Evolutionary conservation across 1,140 invertebrate species (phyloP).

Genomic region (Helicorthomorpha holstii): DNA sequence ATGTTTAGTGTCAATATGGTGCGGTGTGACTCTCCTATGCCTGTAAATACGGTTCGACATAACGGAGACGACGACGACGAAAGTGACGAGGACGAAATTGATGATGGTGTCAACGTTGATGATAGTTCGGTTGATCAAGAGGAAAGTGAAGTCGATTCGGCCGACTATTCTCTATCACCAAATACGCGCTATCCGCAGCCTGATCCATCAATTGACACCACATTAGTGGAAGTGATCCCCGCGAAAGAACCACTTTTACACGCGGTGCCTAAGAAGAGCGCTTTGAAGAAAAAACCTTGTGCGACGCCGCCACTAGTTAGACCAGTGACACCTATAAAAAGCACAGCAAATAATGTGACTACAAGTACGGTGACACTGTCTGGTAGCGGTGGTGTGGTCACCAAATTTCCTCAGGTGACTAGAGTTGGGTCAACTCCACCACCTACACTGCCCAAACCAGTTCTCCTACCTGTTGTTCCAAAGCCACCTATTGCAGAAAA

Average conservation of each 20-base stretch:
- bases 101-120: slow-evolving; percentile 9
- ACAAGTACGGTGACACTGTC: no score
- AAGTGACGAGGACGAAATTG: not conserved
- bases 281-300: slow-evolving; percentile 58
- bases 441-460: not conserved
- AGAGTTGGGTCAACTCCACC: slow-evolving; percentile 3
- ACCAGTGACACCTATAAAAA: slow-evolving; percentile 17
- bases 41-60: no score
- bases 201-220: slow-evolving; percentile 45
- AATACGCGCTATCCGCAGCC: not conserved
- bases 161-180: not conserved
- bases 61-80: no score
- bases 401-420: slow-evolving; percentile 4
- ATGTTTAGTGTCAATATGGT: no score
- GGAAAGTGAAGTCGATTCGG: not conserved
- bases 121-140: slow-evolving; percentile 4
- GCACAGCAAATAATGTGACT: no score
- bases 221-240: slow-evolving; percentile 68
- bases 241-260: slow-evolving; percentile 68
- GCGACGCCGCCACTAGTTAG: slow-evolving; percentile 28
- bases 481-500: not conserved
- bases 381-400: no score
- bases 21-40: no score
- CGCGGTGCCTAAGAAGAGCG: slow-evolving; percentile 74
- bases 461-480: not conserved